A percentile compares a stretch with the other conserved stretches of the same genome.
These are phyloP conservation scores for Hexactinellida sp. DNA, from an alignment of 37 sponge, comb jelly and placozoan genomes.

Conservation along the genomic window DNA sequence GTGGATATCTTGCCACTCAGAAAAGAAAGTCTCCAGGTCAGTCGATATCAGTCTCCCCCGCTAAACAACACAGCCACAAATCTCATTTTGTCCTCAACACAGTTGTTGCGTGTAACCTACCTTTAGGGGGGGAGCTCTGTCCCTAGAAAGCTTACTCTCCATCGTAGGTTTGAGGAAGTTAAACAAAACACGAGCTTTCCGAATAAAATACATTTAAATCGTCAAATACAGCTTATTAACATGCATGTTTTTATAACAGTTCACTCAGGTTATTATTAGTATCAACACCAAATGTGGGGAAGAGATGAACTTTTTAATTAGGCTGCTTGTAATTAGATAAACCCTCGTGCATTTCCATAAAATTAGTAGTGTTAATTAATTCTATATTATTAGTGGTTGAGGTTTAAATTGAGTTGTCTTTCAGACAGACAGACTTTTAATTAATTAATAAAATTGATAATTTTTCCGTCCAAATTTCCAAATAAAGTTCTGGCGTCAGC, in stretches of 20 bases:
- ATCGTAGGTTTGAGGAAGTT: neutral
- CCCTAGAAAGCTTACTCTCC: neutral
- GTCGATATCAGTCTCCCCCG: constrained; percentile 9
- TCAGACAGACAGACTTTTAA: too few relatives aligned
- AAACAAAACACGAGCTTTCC: neutral
- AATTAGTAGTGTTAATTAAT: too few relatives aligned
- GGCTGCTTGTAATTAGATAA: too few relatives aligned
- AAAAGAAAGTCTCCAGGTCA: neutral
- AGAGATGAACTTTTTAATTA: too few relatives aligned
- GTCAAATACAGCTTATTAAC: neutral
- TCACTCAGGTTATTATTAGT: neutral
- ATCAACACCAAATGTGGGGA: too few relatives aligned
- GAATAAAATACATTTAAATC: neutral
- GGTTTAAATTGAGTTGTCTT: too few relatives aligned
- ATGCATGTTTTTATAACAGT: neutral
- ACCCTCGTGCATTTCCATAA: too few relatives aligned
- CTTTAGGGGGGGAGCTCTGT: neutral
- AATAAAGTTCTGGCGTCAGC: too few relatives aligned
- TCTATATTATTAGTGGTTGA: too few relatives aligned
- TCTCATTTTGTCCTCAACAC: neutral
- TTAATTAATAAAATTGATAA: too few relatives aligned
- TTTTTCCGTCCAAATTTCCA: too few relatives aligned
- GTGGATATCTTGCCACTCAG: neutral
- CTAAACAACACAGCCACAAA: neutral
- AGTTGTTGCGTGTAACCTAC: neutral